These are phyloP conservation scores for Drosophila sulfurigaster DNA, from an alignment of 1,140 invertebrate species.

Conservation along the genomic window DNA sequence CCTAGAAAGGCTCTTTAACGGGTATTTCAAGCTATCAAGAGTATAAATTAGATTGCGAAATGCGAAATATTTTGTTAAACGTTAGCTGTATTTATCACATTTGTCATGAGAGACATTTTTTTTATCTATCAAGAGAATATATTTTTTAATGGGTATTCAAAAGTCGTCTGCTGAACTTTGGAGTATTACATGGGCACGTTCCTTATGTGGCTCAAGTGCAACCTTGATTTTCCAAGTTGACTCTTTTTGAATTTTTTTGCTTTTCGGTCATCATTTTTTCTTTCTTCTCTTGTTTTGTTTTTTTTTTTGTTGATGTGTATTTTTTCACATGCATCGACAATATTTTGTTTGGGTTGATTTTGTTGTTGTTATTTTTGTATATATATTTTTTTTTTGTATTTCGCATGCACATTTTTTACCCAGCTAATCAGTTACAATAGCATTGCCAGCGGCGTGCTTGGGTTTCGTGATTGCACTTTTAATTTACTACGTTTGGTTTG, in stretches of 20 bases:
- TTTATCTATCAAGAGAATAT: too few species aligned
- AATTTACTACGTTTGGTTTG: slow-evolving; percentile 62
- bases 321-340: slow-evolving; percentile 74
- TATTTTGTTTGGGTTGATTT: slow-evolving; percentile 15
- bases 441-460: slow-evolving; percentile 60
- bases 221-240: slow-evolving; percentile 70
- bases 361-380: slow-evolving; percentile 34
- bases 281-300: slow-evolving; percentile 33
- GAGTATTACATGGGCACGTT: slow-evolving; percentile 59
- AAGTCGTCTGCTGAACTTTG: slow-evolving; percentile 32
- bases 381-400: slow-evolving; percentile 42
- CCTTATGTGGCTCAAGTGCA: slow-evolving; percentile 60
- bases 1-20: too few species aligned
- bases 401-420: slow-evolving; percentile 54
- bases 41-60: too few species aligned
- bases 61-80: too few species aligned
- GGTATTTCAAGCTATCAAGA: too few species aligned
- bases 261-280: slow-evolving; percentile 22
- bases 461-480: slow-evolving; percentile 75
- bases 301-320: slow-evolving; percentile 17
- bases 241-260: slow-evolving; percentile 30
- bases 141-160: neutral
- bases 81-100: too few species aligned
- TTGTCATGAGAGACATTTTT: too few species aligned
- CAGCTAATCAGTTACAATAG: slow-evolving; percentile 76